phyloP scores from a whole-genome alignment of 2,113 vertebrate genomes.

The Alethe castanea region DNA sequence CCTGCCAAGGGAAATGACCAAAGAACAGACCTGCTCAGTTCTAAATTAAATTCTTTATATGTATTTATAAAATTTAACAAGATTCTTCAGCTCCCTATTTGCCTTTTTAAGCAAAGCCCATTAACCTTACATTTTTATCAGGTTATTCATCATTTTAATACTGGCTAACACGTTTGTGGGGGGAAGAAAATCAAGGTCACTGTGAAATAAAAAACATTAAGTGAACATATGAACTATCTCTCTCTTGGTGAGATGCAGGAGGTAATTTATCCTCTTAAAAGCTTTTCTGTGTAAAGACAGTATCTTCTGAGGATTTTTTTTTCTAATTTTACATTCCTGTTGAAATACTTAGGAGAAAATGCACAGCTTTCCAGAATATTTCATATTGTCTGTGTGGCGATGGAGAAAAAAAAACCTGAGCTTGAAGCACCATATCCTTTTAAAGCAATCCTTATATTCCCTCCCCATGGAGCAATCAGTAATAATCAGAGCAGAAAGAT shows the following conservation, averaged over 20 bases:
- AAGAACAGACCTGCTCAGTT: not conserved
- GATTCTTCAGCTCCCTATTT: not conserved
- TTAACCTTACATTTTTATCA: not conserved
- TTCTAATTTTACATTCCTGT: not conserved
- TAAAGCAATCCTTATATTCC: not conserved
- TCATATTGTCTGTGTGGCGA: not conserved
- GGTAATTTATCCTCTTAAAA: constrained; percentile 18
- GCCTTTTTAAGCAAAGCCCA: not conserved
- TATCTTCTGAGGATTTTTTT: not conserved
- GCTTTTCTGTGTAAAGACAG: not conserved
- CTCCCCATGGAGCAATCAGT: not conserved
- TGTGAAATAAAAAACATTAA: not conserved
- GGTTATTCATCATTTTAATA: constrained; percentile 1
- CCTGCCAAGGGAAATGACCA: not conserved
- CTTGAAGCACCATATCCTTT: not conserved
- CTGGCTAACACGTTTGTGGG: not conserved
- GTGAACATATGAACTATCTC: not conserved
- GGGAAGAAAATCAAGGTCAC: not conserved
- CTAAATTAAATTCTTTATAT: constrained; percentile 25
- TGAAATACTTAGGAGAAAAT: not conserved
- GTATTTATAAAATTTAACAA: constrained; percentile 16
- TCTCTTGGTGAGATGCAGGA: not conserved
- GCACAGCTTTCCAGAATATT: not conserved
- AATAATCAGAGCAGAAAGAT: not conserved
- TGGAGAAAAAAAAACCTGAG: not conserved